Base-by-base conservation (phyloP, 2,113 vertebrate genomes). In the Tupaia chinensis region DNA sequence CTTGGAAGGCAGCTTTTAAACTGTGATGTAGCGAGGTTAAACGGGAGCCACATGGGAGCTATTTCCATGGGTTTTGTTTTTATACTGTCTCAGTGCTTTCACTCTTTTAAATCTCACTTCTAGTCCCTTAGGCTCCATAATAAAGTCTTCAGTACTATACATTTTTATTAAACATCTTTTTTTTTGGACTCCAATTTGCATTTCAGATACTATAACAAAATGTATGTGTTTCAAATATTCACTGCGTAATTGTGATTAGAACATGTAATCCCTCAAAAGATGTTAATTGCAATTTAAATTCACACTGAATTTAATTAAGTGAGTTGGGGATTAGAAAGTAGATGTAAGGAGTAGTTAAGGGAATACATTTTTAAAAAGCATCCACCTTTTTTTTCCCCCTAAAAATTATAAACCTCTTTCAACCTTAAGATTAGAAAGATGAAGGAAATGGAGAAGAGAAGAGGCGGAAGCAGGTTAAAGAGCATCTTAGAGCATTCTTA, bases 201-300 rank as follows among this genome's bases (percentile, higher is more conserved):
- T 97, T 97, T 97, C 97, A 98, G 96, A 97, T 97, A 97, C 95
- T 97, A 90, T 97, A 97, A 98, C 97, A 97, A 97, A 98, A 97
- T 97, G 94, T 97, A 96, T 97, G 97, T 97, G 95, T 97, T 97
- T 97, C 87, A 98, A 95, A 95, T 97, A 97, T 97, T 97, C 97
- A 95, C 73, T 96, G 96, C 86, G 91, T 97, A 98, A 97, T 97
- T 98, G 93, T 96, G 97, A 97, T 98, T 97, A 97, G 96, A 94
- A 94, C 97, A 96, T 97, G 97, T 97, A 97, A 97, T 98, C 97
- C 97, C 95, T 97, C 97, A 98, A 98, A 98, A 98, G 97, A 98
- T 97, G 97, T 97, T 98, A 98, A 98, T 97, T 98, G 92, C 97
- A 96, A 97, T 98, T 97, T 98, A 98, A 97, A 97, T 98, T 98